phyloP scores from a whole-genome alignment of 2,113 vertebrate genomes.

The Spheniscus mendiculus region DNA sequence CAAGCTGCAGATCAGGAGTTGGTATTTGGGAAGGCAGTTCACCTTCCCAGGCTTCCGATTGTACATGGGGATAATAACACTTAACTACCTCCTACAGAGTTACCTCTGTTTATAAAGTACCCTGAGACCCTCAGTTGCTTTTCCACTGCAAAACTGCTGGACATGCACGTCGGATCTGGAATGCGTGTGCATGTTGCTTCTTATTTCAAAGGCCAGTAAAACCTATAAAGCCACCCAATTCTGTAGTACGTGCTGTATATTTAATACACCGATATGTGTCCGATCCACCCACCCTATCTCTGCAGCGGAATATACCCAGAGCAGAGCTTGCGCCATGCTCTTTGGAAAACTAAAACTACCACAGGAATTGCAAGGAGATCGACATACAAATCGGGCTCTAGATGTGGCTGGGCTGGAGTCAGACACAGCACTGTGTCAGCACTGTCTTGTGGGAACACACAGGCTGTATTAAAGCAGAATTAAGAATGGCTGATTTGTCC shows the following conservation, averaged over 20 bases:
- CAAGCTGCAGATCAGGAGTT: background rate
- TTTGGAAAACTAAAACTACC: background rate
- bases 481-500: background rate
- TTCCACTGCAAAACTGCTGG: background rate
- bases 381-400: background rate
- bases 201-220: background rate
- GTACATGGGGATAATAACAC: background rate
- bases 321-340: fast-evolving
- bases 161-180: background rate
- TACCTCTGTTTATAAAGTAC: background rate
- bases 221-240: background rate
- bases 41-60: background rate
- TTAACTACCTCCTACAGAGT: background rate
- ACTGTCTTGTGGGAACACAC: background rate
- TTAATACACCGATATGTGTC: background rate
- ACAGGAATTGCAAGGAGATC: background rate
- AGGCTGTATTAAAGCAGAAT: background rate
- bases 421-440: background rate
- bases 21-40: background rate
- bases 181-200: background rate
- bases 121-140: background rate
- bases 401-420: background rate
- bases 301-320: background rate
- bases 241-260: background rate
- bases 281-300: background rate